Evolutionary conservation across 2,888 invertebrate species (phyloP).

Genomic region (Nomada fabriciana): DNA sequence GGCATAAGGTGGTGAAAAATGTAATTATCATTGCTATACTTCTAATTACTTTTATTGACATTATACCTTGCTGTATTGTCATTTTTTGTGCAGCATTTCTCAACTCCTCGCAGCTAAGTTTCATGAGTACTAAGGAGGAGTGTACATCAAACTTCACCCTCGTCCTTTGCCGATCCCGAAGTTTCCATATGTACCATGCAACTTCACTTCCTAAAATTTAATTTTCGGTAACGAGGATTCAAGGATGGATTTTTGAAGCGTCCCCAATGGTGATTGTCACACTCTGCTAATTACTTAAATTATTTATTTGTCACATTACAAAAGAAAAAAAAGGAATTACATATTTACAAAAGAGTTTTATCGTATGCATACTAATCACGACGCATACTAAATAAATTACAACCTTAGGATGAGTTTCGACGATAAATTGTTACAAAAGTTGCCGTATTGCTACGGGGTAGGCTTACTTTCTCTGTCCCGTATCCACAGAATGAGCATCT

Average conservation of each 20-base stretch:
- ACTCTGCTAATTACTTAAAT: conserved; percentile 14
- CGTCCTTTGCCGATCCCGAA: too few relatives aligned
- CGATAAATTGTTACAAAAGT: conserved; percentile 8
- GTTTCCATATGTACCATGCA: too few relatives aligned
- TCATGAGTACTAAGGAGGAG: too few relatives aligned
- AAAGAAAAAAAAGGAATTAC: conserved; percentile 56
- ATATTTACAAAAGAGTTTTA: conserved; percentile 67
- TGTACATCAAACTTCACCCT: too few relatives aligned
- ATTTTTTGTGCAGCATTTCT: too few relatives aligned
- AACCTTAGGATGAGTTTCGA: conserved; percentile 47
- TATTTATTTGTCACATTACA: conserved; percentile 67
- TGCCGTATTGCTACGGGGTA: neutral
- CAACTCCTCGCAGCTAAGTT: neutral
- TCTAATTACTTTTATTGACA: neutral
- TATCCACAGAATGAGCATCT: conserved; percentile 35
- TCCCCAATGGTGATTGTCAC: neutral
- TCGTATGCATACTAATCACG: conserved; percentile 1
- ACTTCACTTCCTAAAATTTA: too few relatives aligned
- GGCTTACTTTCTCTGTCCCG: neutral
- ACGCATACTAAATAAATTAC: conserved; percentile 43
- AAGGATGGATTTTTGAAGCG: too few relatives aligned
- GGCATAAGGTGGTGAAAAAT: conserved; percentile 46
- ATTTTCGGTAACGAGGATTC: too few relatives aligned
- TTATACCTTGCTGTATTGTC: neutral
- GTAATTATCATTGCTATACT: neutral